These are phyloP conservation scores for Xiphophorus maculatus DNA, from an alignment of 2,113 vertebrate species.

Conservation along the genomic window DNA sequence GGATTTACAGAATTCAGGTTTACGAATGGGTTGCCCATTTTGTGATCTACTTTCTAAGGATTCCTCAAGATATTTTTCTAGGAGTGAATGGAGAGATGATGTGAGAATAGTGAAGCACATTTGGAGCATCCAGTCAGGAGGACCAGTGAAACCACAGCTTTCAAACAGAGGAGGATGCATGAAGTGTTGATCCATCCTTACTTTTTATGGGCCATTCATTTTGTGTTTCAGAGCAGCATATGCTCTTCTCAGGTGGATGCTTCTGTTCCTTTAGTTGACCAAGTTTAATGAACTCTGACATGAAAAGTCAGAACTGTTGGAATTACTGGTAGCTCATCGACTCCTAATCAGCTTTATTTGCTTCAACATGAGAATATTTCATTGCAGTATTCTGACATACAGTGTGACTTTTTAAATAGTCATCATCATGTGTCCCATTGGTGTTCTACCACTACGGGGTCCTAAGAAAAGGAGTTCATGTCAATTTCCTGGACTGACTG, in stretches of 20 bases:
- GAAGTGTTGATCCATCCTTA: background rate
- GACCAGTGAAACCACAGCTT: background rate
- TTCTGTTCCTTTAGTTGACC: background rate
- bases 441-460: background rate
- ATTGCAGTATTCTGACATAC: background rate
- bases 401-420: background rate
- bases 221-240: background rate
- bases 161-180: constrained; percentile 2
- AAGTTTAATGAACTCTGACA: background rate
- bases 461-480: constrained; percentile 7
- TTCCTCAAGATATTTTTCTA: background rate
- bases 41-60: background rate
- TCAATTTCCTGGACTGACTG: constrained; percentile 4
- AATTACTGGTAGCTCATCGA: background rate
- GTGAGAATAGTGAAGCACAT: background rate
- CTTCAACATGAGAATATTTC: constrained; percentile 29
- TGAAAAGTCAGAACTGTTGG: background rate
- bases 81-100: background rate
- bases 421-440: constrained; percentile 19
- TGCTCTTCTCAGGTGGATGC: background rate
- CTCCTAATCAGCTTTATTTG: constrained; percentile 8
- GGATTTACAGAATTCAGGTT: constrained; percentile 14
- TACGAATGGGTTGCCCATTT: background rate
- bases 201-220: background rate
- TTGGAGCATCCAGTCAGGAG: background rate